Percentiles rank a stretch among this genome's conserved stretches.
phyloP scores from a whole-genome alignment of 2,888 invertebrate genomes.

The Sceliomorpha sp. region DNA sequence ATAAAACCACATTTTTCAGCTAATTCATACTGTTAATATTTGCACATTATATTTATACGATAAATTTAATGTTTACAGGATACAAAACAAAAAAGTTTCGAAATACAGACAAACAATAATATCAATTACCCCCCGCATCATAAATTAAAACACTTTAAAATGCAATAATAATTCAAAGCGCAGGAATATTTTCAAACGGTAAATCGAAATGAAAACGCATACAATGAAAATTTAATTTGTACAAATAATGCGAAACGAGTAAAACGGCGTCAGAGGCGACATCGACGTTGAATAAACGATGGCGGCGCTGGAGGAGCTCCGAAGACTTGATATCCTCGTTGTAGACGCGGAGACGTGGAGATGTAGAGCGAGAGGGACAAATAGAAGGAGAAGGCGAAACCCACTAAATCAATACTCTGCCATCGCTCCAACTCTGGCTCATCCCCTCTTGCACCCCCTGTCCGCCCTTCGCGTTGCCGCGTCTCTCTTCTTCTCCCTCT shows the following conservation, averaged over 20 bases:
- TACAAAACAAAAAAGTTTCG: no score
- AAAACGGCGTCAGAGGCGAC: slow-evolving; percentile 25
- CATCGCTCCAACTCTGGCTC: slow-evolving; percentile 80
- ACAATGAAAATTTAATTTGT: no score
- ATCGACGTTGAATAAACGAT: slow-evolving; percentile 51
- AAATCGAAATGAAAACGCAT: no score
- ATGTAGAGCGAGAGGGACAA: slow-evolving; percentile 77
- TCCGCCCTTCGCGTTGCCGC: slow-evolving; percentile 39
- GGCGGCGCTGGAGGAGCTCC: slow-evolving; percentile 59
- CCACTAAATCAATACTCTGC: slow-evolving; percentile 80
- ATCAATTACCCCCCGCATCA: no score
- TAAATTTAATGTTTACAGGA: no score
- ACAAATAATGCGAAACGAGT: slow-evolving; percentile 12
- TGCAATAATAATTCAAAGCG: no score
- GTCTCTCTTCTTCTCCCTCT: slow-evolving; percentile 54
- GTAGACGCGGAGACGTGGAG: slow-evolving; percentile 69
- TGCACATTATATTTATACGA: no score
- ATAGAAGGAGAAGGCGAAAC: slow-evolving; percentile 79
- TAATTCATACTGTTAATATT: no score
- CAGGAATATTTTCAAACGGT: no score
- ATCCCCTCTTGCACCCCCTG: slow-evolving; percentile 65
- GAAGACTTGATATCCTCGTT: slow-evolving; percentile 61
- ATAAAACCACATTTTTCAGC: no score
- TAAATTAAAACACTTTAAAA: no score
- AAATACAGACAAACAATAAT: no score